Evolutionary conservation across 2,797 vertebrate species (phyloP).

Genomic region (Margarornis squamiger): DNA sequence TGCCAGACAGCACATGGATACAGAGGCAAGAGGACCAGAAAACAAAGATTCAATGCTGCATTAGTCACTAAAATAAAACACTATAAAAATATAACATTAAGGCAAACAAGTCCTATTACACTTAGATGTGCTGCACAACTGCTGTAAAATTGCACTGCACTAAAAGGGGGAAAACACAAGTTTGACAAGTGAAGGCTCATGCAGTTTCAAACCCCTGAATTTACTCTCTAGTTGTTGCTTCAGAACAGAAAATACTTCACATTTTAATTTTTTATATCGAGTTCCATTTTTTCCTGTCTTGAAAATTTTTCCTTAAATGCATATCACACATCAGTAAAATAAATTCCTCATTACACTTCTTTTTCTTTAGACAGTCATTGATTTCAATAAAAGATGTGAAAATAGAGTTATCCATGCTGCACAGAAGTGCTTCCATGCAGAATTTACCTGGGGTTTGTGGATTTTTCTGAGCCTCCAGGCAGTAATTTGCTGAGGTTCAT

Average conservation of each 20-base stretch:
- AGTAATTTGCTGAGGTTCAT: constrained; percentile 16
- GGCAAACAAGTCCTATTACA: not conserved
- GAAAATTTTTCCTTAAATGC: not conserved
- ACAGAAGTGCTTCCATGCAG: not conserved
- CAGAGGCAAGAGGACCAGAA: not conserved
- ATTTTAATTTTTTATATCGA: not conserved
- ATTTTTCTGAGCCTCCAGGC: not conserved
- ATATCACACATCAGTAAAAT: not conserved
- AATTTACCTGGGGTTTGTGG: not conserved
- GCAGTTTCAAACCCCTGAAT: not conserved
- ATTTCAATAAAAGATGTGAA: not conserved
- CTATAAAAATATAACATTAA: not conserved
- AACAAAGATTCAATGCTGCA: not conserved
- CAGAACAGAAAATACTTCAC: not conserved
- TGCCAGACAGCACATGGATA: not conserved
- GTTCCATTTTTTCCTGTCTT: not conserved
- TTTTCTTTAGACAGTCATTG: not conserved
- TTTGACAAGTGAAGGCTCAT: not conserved
- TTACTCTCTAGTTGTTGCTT: not conserved
- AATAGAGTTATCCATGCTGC: not conserved
- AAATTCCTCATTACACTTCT: not conserved
- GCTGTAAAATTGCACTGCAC: not conserved
- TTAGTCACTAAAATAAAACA: not conserved
- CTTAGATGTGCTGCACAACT: not conserved
- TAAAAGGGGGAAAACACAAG: not conserved